Percentiles rank a stretch among this genome's conserved stretches.
phyloP scores from a whole-genome alignment of 1,140 invertebrate genomes.

The Bombus superbus region DNA sequence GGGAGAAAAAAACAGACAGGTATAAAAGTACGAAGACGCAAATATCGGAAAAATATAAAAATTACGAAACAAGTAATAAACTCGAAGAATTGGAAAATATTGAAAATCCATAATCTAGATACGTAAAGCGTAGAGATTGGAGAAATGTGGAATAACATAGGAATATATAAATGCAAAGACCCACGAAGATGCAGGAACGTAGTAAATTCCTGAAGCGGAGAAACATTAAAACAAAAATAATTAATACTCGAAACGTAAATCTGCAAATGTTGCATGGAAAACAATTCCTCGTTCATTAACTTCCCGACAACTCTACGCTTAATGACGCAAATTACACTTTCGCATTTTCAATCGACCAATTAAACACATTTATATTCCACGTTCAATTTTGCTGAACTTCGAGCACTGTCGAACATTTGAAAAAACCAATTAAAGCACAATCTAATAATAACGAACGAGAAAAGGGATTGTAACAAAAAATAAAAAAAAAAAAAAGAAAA shows the following conservation, averaged over 20 bases:
- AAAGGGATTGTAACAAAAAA: neutral
- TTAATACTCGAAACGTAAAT: conserved; percentile 2
- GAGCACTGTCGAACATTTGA: neutral
- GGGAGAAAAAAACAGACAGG: neutral
- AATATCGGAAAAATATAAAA: too few relatives aligned
- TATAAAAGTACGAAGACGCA: too few relatives aligned
- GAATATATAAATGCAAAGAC: too few relatives aligned
- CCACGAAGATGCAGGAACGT: too few relatives aligned
- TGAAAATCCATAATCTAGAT: too few relatives aligned
- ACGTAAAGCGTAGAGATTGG: too few relatives aligned
- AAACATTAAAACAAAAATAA: neutral
- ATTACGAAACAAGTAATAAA: too few relatives aligned
- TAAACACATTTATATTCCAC: neutral
- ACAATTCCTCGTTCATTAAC: neutral
- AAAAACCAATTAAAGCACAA: neutral
- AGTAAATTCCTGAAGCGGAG: neutral
- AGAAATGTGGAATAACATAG: too few relatives aligned
- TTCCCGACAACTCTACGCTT: neutral
- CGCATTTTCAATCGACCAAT: neutral
- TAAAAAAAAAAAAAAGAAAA: neutral
- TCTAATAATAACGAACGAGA: neutral
- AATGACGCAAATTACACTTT: neutral
- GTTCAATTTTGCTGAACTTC: neutral
- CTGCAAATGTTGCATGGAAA: neutral
- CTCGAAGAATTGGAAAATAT: too few relatives aligned